These are phyloP conservation scores for Arctocebus calabarensis DNA, from an alignment of 2,797 vertebrate species.

Conservation along the genomic window DNA sequence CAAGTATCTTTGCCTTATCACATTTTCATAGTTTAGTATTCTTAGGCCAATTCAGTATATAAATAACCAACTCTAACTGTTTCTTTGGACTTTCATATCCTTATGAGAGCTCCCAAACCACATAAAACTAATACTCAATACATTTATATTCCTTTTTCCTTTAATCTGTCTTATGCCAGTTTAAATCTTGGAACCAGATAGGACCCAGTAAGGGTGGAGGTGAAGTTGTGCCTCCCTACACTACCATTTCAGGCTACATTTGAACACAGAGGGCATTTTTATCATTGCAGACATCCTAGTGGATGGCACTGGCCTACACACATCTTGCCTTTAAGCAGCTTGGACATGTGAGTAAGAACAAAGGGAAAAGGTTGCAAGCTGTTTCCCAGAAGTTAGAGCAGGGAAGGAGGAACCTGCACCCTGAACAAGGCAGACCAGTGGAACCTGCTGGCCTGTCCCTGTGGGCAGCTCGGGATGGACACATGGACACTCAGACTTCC, in stretches of 20 bases:
- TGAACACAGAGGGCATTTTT: not conserved
- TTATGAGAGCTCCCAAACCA: not conserved
- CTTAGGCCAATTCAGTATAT: not conserved
- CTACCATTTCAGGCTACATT: not conserved
- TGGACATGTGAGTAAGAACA: not conserved
- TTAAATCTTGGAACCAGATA: not conserved
- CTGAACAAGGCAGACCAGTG: not conserved
- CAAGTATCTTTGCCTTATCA: not conserved
- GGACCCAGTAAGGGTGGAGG: not conserved
- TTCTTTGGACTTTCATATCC: not conserved
- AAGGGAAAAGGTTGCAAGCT: not conserved
- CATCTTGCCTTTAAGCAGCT: not conserved
- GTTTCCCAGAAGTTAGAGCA: not conserved
- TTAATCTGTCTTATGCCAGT: not conserved
- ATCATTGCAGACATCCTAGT: not conserved
- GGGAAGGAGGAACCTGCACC: not conserved
- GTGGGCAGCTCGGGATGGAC: not conserved
- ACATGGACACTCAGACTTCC: not conserved
- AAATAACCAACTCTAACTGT: not conserved
- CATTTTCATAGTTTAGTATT: not conserved
- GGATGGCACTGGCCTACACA: not conserved
- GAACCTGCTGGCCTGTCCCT: not conserved
- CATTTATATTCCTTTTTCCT: not conserved
- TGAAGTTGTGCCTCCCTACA: not conserved
- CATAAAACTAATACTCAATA: not conserved